phyloP scores from a whole-genome alignment of 2,888 invertebrate genomes.

The Rhabditoides inermis region DNA sequence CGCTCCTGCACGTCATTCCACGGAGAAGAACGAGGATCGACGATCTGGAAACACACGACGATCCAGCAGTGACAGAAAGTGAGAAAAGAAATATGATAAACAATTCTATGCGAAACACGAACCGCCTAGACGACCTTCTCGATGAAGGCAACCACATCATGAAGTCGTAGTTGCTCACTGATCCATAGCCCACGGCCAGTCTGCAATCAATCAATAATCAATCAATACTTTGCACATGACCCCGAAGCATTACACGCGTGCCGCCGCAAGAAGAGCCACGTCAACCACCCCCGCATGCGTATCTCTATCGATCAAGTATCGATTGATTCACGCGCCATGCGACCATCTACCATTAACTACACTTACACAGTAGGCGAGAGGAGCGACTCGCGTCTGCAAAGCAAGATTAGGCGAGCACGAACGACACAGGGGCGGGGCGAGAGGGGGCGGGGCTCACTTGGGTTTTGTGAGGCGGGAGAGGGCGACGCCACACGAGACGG shows the following conservation, averaged over 20 bases:
- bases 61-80: no score
- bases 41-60: conserved; percentile 14
- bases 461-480: conserved; percentile 30
- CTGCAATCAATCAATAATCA: conserved; percentile 12
- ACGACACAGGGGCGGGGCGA: background rate
- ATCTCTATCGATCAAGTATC: no score
- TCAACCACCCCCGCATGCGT: no score
- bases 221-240: background rate
- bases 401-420: background rate
- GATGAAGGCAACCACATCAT: conserved; percentile 30
- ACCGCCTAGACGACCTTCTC: background rate
- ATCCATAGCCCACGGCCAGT: conserved; percentile 27
- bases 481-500: conserved; percentile 24
- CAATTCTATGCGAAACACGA: no score
- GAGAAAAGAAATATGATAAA: no score
- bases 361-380: no score
- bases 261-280: no score
- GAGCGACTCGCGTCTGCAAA: no score
- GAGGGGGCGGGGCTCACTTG: conserved; percentile 15
- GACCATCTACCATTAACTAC: no score
- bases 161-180: conserved; percentile 26
- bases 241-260: no score
- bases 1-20: conserved; percentile 21
- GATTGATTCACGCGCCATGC: no score
- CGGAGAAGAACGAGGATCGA: conserved; percentile 25